Conservation (phyloP, 2,113 vertebrate genomes). For the Tragelaphus imberbis region DNA sequence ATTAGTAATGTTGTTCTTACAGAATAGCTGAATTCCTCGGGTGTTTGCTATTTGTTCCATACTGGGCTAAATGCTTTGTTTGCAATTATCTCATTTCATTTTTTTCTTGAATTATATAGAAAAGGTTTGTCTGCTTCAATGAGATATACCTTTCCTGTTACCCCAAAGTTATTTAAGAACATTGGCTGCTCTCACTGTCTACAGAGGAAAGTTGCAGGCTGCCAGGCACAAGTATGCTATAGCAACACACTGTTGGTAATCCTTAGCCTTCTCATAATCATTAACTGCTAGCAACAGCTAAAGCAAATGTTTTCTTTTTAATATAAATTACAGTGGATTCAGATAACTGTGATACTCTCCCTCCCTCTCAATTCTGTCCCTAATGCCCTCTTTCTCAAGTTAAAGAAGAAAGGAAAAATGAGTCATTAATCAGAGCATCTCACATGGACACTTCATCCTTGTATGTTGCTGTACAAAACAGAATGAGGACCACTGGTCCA, state of each 20-base stretch:
- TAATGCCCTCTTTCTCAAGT: not conserved
- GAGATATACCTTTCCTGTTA: not conserved
- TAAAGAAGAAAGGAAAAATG: not conserved
- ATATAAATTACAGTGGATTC: not conserved
- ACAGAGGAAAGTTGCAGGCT: not conserved
- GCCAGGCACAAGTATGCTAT: not conserved
- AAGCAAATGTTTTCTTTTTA: not conserved
- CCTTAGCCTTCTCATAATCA: not conserved
- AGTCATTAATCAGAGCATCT: not conserved
- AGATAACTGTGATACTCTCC: not conserved
- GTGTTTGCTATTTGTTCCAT: slow-evolving; percentile 12
- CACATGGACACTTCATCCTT: not conserved
- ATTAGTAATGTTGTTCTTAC: slow-evolving; percentile 47
- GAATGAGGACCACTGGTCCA: not conserved
- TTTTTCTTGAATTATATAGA: not conserved
- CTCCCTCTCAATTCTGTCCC: not conserved
- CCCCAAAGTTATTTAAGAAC: not conserved
- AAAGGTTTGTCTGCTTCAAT: not conserved
- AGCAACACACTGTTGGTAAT: not conserved
- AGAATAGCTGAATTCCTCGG: slow-evolving; percentile 17
- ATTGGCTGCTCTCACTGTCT: not conserved
- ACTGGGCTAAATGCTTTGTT: slow-evolving; percentile 30
- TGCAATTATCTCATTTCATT: slow-evolving; percentile 58
- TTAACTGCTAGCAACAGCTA: not conserved
- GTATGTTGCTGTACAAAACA: not conserved